These are phyloP conservation scores for Mus pahari DNA, from an alignment of 2,113 vertebrate species.

Conservation along the genomic window DNA sequence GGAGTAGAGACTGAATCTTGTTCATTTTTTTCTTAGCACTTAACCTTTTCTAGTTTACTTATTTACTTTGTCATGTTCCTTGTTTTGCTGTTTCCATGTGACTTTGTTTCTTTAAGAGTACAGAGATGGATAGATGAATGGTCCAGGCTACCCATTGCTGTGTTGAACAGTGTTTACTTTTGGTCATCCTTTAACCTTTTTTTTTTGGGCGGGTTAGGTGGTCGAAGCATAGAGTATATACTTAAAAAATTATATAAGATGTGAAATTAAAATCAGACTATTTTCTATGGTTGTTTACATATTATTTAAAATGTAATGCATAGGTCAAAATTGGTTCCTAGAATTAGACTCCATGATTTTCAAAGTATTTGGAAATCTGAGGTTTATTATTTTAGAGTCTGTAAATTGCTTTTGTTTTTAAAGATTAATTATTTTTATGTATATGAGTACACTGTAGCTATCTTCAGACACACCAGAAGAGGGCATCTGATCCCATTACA, in stretches of 20 bases:
- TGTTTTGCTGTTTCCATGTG: neutral
- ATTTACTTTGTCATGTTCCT: slow-evolving; percentile 13
- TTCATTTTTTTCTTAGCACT: neutral
- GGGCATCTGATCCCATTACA: too few relatives aligned
- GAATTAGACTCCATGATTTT: slow-evolving; percentile 1
- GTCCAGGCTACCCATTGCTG: neutral
- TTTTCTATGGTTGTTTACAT: neutral
- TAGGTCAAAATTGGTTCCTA: neutral
- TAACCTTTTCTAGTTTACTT: neutral
- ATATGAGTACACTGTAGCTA: too few relatives aligned
- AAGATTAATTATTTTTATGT: too few relatives aligned
- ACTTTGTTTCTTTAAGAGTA: neutral
- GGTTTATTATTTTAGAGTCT: slow-evolving; percentile 6
- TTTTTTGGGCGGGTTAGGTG: neutral
- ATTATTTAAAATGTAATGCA: neutral
- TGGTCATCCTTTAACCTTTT: neutral
- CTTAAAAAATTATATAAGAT: neutral
- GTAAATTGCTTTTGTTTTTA: neutral
- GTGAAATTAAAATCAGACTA: neutral
- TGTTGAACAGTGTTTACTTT: slow-evolving; percentile 17
- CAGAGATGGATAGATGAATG: neutral
- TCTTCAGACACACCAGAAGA: too few relatives aligned
- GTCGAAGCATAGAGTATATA: neutral
- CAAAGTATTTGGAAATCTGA: slow-evolving; percentile 29
- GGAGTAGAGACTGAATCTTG: neutral